Evolutionary conservation across 2,113 vertebrate genomes (phyloP), one percentile per base, ranked within the genome.

Genomic region (Zeus faber): DNA sequence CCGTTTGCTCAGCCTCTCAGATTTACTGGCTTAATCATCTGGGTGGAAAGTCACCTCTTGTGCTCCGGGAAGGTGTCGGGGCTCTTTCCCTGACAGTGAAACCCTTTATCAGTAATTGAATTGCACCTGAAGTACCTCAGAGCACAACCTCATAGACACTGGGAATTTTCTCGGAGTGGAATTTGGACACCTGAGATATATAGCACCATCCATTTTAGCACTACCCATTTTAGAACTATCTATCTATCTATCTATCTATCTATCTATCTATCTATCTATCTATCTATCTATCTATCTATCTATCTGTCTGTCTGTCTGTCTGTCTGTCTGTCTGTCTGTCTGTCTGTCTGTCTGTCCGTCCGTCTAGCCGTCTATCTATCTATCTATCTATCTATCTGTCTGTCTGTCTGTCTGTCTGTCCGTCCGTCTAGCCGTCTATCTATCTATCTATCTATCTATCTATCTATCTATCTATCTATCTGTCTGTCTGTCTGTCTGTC

Each of bases 21-120:
- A 76, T 79, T 80, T 70, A 76, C 52, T 54, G 49, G 70, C 76
- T 62, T 65, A 70, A 72, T 80, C 62, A 75, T 64, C 61, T 69
- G 18, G 45, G 51, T 54, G 22, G 65, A 66, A 61, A 72, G 57
- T 67, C 67, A 37, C 71, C 49, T 31, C 22, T 54, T 47, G 58
- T 58, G 43, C 65, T 64, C 65, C 27, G 23, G 26, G 60, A 72
- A 56, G 22, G 26, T 57, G 74, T 9, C 27, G 57, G 50, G 49
- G 53, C 67, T 58, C 59, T 6, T 44, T 65, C 40, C 64, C 69
- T 6, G 56, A 48, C 3, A 43, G 57, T 49, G 25, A 53, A 59
- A 61, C 51, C 56, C 53, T 46, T 45, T 23, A 64, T 67, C 60
- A 44, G 54, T 79, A 73, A 83, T 58, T 68, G 51, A 81, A 71